phyloP scores from a whole-genome alignment of 2,797 vertebrate genomes.

The Acipenser oxyrinchus region DNA sequence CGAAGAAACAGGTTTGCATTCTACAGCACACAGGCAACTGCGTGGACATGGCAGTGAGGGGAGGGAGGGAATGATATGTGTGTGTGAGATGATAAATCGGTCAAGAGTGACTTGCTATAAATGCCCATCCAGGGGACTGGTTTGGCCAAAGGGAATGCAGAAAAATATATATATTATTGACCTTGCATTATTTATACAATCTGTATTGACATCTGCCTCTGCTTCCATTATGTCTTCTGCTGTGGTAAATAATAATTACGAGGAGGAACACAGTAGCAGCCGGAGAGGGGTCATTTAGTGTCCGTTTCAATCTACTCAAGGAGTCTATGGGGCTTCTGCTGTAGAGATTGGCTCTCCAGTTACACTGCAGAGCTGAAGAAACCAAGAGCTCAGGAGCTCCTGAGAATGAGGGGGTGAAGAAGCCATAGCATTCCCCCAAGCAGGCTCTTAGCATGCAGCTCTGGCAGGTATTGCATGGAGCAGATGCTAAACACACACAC shows the following conservation, averaged over 20 bases:
- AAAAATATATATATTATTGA: conserved; percentile 51
- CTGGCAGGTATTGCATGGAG: conserved; percentile 32
- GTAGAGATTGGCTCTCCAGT: conserved; percentile 28
- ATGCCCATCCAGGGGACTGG: conserved; percentile 45
- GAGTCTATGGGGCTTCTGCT: conserved; percentile 13
- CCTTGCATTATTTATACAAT: conserved; percentile 71
- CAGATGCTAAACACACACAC: conserved; percentile 28
- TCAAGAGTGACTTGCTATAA: conserved; percentile 49
- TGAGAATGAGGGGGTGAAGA: conserved; percentile 33
- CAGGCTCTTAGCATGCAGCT: conserved; percentile 26
- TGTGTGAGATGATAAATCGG: conserved; percentile 36
- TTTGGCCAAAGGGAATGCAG: conserved; percentile 40
- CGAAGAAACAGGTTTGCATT: conserved; percentile 33
- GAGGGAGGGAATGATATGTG: conserved; percentile 7
- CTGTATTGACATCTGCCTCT: conserved; percentile 52
- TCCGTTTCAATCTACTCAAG: conserved; percentile 1
- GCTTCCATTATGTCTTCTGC: conserved; percentile 55
- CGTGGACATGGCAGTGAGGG: conserved; percentile 30
- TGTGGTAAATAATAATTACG: conserved; percentile 46
- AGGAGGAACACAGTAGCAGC: conserved; percentile 15
- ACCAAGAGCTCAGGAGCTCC: conserved; percentile 30
- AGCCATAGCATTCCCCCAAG: conserved; percentile 32
- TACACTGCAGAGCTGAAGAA: conserved; percentile 33
- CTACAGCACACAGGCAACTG: conserved; percentile 21
- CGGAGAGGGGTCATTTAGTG: conserved; percentile 5